Evolutionary conservation across 2,113 vertebrate species (phyloP).

Genomic region (Phalacrocorax aristotelis): DNA sequence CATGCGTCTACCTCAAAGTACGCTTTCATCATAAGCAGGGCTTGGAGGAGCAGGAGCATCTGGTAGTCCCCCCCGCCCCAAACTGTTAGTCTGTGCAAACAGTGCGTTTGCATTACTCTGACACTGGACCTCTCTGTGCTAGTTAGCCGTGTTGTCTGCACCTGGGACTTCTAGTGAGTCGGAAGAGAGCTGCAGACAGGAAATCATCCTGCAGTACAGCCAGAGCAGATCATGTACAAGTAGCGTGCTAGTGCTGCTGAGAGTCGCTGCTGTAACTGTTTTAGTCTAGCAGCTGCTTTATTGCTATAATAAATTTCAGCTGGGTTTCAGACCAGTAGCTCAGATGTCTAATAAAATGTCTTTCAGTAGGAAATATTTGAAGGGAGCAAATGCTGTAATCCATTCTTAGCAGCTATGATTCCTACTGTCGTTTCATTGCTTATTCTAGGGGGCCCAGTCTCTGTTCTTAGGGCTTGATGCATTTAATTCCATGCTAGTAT

Average conservation of each 20-base stretch:
- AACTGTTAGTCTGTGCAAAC: too few relatives aligned
- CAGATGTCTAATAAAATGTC: not conserved
- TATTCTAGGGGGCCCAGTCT: not conserved
- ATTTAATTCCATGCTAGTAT: not conserved
- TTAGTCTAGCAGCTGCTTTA: not conserved
- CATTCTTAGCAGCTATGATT: not conserved
- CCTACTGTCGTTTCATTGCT: not conserved
- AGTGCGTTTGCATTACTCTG: not conserved
- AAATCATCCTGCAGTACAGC: not conserved
- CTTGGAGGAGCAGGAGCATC: not conserved
- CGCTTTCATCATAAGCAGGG: not conserved
- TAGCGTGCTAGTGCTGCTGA: not conserved
- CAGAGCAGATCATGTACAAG: not conserved
- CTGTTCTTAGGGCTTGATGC: not conserved
- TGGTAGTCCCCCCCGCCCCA: not conserved
- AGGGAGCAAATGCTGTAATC: not conserved
- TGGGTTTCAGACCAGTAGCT: not conserved
- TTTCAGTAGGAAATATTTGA: not conserved
- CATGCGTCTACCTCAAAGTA: not conserved
- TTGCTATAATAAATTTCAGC: not conserved
- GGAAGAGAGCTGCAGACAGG: not conserved
- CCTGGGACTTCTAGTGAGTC: fast-evolving
- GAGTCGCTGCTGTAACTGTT: not conserved
- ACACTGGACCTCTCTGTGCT: not conserved
- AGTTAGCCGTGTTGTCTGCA: not conserved